Percentiles rank a stretch among this genome's conserved stretches.
phyloP scores from a whole-genome alignment of 2,113 vertebrate genomes.

The Thomomys bottae region DNA sequence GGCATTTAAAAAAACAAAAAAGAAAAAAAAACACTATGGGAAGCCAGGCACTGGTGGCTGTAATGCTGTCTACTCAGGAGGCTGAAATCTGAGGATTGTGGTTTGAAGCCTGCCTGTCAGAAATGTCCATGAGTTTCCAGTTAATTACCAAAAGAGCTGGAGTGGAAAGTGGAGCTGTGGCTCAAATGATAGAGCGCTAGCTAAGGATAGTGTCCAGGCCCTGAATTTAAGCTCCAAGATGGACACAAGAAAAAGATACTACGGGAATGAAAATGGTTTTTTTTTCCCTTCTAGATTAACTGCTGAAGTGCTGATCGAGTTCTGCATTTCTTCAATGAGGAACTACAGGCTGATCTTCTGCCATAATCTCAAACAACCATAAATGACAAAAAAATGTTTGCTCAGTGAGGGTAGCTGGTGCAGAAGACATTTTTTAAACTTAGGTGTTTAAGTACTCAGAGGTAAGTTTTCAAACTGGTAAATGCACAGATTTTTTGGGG shows the following conservation, averaged over 20 bases:
- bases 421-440: constrained; percentile 93
- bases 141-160: too few relatives aligned
- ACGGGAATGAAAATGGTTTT: constrained; percentile 53
- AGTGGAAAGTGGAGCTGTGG: too few relatives aligned
- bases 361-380: constrained; percentile 99
- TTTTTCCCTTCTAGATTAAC: constrained; percentile 88
- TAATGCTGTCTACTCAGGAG: too few relatives aligned
- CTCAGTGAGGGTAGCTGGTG: constrained; percentile 95
- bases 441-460: constrained; percentile 95
- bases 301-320: constrained; percentile 96
- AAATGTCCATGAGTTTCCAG: too few relatives aligned
- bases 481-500: constrained; percentile 12
- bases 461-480: constrained; percentile 86
- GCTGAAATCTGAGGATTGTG: too few relatives aligned
- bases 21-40: too few relatives aligned
- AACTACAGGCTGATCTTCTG: constrained; percentile 99
- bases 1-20: too few relatives aligned
- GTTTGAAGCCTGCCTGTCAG: too few relatives aligned
- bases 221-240: too few relatives aligned
- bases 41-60: too few relatives aligned
- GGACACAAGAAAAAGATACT: neutral
- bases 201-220: too few relatives aligned
- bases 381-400: constrained; percentile 93
- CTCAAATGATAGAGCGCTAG: too few relatives aligned
- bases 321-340: constrained; percentile 99